These are phyloP conservation scores for Synergus japonicus DNA, from an alignment of 2,888 invertebrate genomes.

Conservation along the genomic window DNA sequence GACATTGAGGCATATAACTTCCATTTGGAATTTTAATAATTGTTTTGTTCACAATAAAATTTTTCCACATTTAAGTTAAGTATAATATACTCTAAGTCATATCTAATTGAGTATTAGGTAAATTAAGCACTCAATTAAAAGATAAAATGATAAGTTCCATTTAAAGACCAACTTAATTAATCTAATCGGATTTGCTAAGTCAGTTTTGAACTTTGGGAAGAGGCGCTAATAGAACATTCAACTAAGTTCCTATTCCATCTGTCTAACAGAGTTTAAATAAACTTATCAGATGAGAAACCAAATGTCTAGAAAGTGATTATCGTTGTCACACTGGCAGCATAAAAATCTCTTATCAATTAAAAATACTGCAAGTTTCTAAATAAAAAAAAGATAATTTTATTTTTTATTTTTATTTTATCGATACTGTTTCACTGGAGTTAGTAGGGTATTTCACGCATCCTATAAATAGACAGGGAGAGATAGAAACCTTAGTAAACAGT, in stretches of 20 bases:
- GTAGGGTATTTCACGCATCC: not conserved
- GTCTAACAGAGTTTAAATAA: not conserved
- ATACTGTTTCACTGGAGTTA: constrained; percentile 3
- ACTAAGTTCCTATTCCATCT: not conserved
- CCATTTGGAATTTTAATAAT: not conserved
- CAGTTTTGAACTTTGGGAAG: not conserved
- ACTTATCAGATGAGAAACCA: not conserved
- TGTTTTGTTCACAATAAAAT: not conserved
- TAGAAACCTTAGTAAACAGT: not conserved
- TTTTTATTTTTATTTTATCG: not conserved
- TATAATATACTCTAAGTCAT: no score
- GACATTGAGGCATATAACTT: not conserved
- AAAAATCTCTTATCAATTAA: not conserved
- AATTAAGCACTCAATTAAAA: not conserved
- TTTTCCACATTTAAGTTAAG: no score
- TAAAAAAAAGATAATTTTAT: not conserved
- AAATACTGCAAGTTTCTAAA: not conserved
- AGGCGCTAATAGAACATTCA: not conserved
- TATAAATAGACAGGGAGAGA: constrained; percentile 26
- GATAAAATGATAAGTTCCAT: not conserved
- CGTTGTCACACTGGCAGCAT: not conserved
- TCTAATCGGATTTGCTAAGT: not conserved
- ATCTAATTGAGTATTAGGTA: not conserved
- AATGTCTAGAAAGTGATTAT: not conserved
- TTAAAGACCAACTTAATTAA: not conserved